A percentile compares a stretch with the other conserved stretches of the same genome.
These are phyloP conservation scores for Isotomurus palustris DNA, from an alignment of 2,888 invertebrate genomes.

Conservation along the genomic window DNA sequence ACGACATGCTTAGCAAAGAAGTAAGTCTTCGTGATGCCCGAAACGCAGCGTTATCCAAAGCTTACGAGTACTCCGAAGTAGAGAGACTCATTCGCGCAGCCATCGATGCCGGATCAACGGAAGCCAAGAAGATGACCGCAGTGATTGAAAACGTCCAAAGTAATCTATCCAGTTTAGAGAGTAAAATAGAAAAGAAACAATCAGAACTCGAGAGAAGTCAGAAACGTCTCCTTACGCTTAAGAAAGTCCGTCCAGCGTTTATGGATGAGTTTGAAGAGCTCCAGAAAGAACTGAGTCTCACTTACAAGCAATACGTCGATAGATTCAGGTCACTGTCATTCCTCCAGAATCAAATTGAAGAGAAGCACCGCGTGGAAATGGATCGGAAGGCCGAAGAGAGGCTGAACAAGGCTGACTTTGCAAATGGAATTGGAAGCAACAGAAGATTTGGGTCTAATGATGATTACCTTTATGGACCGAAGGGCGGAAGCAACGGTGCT, in stretches of 20 bases:
- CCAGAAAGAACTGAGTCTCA: conserved; percentile 74
- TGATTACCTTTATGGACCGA: conserved; percentile 25
- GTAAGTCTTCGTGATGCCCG: conserved; percentile 65
- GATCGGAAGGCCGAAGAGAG: conserved; percentile 67
- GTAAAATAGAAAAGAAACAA: conserved; percentile 84
- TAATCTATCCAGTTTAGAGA: conserved; percentile 81
- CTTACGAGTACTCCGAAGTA: conserved; percentile 73
- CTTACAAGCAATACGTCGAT: conserved; percentile 83
- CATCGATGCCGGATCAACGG: conserved; percentile 63
- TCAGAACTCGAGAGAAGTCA: conserved; percentile 87
- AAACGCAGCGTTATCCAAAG: conserved; percentile 70
- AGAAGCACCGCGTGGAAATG: conserved; percentile 71
- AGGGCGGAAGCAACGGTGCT: too few relatives aligned
- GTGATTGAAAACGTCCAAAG: conserved; percentile 80
- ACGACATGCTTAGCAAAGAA: conserved; percentile 87
- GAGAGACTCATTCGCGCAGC: conserved; percentile 74
- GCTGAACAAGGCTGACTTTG: conserved; percentile 49
- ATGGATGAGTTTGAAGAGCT: conserved; percentile 90
- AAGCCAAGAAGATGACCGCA: conserved; percentile 67
- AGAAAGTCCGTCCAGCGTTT: conserved; percentile 94
- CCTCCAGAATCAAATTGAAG: conserved; percentile 77
- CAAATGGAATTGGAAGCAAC: neutral
- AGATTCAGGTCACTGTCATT: conserved; percentile 83
- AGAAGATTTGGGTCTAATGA: conserved; percentile 19
- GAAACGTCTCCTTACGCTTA: conserved; percentile 85